Conservation (phyloP, 1,140 invertebrate genomes). For the Marisa cornuarietis region DNA sequence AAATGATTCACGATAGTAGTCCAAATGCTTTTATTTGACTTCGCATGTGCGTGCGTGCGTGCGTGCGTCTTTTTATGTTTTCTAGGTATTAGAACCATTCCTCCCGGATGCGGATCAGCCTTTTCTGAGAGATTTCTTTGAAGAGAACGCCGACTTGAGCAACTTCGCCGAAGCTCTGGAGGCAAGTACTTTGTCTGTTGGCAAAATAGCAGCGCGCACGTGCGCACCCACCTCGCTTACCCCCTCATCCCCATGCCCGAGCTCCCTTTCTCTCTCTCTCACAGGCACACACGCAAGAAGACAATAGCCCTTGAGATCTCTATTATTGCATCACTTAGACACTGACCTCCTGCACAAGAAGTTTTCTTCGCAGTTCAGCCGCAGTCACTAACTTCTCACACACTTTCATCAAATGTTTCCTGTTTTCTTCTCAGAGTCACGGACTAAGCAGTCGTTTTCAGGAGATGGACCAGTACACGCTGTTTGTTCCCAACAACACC, state of each 20-base stretch:
- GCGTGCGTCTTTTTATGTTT: constrained; percentile 3
- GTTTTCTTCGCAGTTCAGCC: background rate
- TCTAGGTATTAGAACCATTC: constrained; percentile 33
- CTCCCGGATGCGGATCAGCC: constrained; percentile 30
- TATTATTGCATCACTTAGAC: background rate
- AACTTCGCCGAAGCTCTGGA: constrained; percentile 32
- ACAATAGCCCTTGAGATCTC: background rate
- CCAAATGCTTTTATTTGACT: background rate
- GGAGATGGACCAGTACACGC: constrained; percentile 42
- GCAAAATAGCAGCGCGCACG: background rate
- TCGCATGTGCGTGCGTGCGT: background rate
- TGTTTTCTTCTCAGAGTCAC: background rate
- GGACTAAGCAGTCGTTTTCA: constrained; percentile 28
- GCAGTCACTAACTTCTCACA: background rate
- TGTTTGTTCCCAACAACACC: constrained; percentile 36
- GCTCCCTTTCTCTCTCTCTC: too few relatives aligned
- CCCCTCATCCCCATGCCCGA: background rate
- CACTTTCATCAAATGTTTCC: too few relatives aligned
- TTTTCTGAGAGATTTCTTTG: constrained; percentile 35
- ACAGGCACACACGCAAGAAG: background rate
- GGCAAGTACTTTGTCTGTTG: constrained; percentile 2
- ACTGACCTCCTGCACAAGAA: background rate
- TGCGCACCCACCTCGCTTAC: background rate
- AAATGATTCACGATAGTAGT: too few relatives aligned
- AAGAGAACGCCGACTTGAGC: constrained; percentile 30